phyloP scores from a whole-genome alignment of 2,113 vertebrate genomes.

The Trematocara variabile region DNA sequence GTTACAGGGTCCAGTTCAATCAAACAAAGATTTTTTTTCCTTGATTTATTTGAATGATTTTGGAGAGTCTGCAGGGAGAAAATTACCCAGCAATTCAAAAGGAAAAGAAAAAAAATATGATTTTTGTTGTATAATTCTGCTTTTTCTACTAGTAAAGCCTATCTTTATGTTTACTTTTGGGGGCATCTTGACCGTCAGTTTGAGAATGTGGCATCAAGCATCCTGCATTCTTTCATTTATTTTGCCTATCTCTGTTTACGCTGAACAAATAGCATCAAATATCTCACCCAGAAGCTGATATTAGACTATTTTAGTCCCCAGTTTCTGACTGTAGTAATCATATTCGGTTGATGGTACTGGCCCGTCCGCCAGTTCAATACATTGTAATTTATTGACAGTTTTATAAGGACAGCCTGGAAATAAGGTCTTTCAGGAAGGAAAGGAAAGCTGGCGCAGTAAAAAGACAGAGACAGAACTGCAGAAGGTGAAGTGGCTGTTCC shows the following conservation, averaged over 20 bases:
- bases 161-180: not conserved
- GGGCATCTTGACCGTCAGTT: not conserved
- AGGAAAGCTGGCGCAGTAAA: constrained; percentile 1
- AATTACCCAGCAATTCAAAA: not conserved
- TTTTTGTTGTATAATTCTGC: not conserved
- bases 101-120: not conserved
- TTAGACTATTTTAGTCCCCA: not conserved
- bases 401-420: not conserved
- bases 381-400: not conserved
- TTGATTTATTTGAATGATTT: not conserved
- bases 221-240: not conserved
- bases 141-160: not conserved
- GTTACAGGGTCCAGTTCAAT: not conserved
- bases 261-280: not conserved
- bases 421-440: not conserved
- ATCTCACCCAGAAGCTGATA: not conserved
- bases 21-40: not conserved
- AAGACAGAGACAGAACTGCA: constrained; percentile 3
- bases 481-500: constrained; percentile 26
- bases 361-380: not conserved
- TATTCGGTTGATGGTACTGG: not conserved
- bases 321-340: not conserved
- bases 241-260: not conserved
- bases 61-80: not conserved
- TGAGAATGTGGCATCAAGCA: not conserved